Conservation (phyloP, 1,140 invertebrate species). For the Zaprionus gabonicus region DNA sequence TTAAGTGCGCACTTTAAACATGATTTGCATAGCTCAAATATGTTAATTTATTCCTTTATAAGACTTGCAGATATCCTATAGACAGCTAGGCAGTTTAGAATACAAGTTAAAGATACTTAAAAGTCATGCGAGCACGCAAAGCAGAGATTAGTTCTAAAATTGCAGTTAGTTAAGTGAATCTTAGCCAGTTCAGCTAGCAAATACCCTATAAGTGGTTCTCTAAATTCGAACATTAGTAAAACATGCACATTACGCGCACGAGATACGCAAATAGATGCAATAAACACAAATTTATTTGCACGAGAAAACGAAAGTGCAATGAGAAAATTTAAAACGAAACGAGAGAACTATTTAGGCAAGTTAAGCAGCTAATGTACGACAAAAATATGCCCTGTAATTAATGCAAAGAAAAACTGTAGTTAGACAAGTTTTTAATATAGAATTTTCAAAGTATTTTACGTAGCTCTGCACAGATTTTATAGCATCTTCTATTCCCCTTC, state of each 20-base stretch:
- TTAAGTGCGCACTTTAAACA: not conserved
- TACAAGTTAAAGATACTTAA: not conserved
- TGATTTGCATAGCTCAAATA: not conserved
- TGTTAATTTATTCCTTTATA: not conserved
- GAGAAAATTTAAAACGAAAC: not conserved
- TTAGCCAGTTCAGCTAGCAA: not conserved
- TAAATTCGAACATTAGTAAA: not conserved
- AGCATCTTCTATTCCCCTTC: too few relatives aligned
- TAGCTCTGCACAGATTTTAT: too few relatives aligned
- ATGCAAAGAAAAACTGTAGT: not conserved
- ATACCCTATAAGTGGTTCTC: not conserved
- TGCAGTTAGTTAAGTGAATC: not conserved
- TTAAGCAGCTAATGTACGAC: not conserved
- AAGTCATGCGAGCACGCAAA: not conserved
- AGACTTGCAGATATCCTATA: not conserved
- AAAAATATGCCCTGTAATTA: not conserved
- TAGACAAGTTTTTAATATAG: not conserved
- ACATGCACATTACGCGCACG: not conserved
- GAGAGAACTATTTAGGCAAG: not conserved
- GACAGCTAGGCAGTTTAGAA: not conserved
- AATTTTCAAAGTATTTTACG: not conserved
- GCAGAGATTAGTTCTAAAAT: not conserved
- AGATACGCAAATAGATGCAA: not conserved
- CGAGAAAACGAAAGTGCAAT: not conserved
- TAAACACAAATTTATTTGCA: not conserved